Evolutionary conservation across 1,140 invertebrate species (phyloP).

Genomic region (Rhyacophila brunnea): DNA sequence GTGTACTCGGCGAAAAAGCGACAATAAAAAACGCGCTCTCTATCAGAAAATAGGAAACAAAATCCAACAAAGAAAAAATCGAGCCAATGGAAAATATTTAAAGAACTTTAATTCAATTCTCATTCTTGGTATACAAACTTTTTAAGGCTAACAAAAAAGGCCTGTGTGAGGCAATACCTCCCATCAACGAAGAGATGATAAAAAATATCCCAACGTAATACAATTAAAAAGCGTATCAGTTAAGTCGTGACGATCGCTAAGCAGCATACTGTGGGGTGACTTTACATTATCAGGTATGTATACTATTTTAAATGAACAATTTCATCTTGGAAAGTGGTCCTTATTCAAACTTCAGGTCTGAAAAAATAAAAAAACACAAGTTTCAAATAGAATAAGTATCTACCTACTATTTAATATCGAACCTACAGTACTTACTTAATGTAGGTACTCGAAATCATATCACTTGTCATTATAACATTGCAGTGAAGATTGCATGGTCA

Average conservation of each 20-base stretch:
- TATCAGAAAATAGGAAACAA: constrained; percentile 8
- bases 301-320: too few species aligned
- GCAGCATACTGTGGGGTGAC: not conserved
- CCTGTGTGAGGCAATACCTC: constrained; percentile 15
- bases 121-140: constrained; percentile 20
- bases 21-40: not conserved
- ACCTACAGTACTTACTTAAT: too few species aligned
- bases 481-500: too few species aligned
- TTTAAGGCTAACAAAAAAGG: constrained; percentile 16
- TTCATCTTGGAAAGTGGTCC: too few species aligned
- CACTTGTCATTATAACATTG: too few species aligned
- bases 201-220: constrained; percentile 13
- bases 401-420: too few species aligned
- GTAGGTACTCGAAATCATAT: too few species aligned
- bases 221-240: constrained; percentile 20
- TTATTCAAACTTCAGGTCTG: too few species aligned
- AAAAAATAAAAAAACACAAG: too few species aligned
- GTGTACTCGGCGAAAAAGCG: constrained; percentile 13
- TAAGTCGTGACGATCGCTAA: constrained; percentile 17
- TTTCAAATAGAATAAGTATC: too few species aligned
- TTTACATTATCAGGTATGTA: too few species aligned
- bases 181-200: constrained; percentile 3
- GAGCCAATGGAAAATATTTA: constrained; percentile 23
- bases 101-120: constrained; percentile 30
- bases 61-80: constrained; percentile 17